These are phyloP conservation scores for Isaurus tuberculatus DNA, from an alignment of 92 coral and sea anemone genomes.

Conservation along the genomic window DNA sequence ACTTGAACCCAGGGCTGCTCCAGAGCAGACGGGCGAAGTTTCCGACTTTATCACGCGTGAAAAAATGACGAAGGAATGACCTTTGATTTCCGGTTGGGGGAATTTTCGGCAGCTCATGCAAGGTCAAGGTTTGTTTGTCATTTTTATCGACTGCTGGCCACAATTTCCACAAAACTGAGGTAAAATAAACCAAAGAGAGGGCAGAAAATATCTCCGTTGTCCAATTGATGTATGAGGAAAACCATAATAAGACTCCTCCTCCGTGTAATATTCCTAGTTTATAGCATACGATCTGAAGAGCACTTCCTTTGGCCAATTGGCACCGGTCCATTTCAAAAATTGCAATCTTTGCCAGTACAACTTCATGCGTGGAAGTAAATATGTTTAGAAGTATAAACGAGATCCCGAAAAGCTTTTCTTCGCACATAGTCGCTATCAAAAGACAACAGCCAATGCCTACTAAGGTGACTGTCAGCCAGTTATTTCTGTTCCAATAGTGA, in stretches of 20 bases:
- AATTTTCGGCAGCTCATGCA: not conserved
- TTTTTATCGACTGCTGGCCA: not conserved
- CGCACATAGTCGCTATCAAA: constrained; percentile 37
- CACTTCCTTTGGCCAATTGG: constrained; percentile 60
- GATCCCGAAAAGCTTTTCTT: constrained; percentile 21
- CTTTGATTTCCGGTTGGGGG: not conserved
- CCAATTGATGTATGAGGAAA: constrained; percentile 58
- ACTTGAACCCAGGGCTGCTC: constrained; percentile 72
- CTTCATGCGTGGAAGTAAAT: constrained; percentile 82
- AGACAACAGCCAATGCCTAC: constrained; percentile 71
- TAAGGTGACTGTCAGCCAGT: constrained; percentile 68
- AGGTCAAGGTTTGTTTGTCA: not conserved
- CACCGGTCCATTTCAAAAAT: constrained; percentile 43
- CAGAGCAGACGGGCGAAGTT: constrained; percentile 7
- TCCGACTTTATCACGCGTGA: not conserved
- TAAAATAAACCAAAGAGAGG: constrained; percentile 50
- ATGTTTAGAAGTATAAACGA: constrained; percentile 63
- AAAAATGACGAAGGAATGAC: not conserved
- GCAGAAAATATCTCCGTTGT: constrained; percentile 60
- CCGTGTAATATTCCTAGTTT: constrained; percentile 82
- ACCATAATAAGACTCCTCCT: constrained; percentile 79
- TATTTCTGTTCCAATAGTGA: constrained; percentile 50
- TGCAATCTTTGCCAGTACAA: constrained; percentile 73
- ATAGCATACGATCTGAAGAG: constrained; percentile 84
- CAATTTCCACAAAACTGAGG: constrained; percentile 12